phyloP scores from a whole-genome alignment of 64 coral and sea anemone species.

The Pachyseris speciosa region DNA sequence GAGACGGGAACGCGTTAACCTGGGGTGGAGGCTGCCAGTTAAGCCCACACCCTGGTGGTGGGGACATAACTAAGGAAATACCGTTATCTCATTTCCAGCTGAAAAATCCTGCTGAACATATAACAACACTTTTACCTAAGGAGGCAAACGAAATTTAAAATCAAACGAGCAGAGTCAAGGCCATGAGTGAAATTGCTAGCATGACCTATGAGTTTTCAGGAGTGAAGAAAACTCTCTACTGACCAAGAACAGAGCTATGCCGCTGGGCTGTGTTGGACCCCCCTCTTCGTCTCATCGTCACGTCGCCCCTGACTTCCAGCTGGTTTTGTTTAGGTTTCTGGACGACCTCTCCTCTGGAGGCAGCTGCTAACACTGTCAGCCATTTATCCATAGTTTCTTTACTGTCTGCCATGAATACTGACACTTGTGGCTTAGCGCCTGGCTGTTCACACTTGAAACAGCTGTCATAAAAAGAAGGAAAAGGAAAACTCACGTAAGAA shows the following conservation, averaged over 20 bases:
- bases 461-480: slow-evolving; percentile 24
- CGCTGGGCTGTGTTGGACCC: slow-evolving; percentile 4
- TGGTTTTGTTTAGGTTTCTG: slow-evolving; percentile 26
- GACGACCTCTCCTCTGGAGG: slow-evolving; percentile 75
- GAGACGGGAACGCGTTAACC: no score
- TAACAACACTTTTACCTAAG: no score
- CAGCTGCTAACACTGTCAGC: slow-evolving; percentile 54
- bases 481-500: not conserved
- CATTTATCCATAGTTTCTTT: slow-evolving; percentile 75
- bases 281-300: slow-evolving; percentile 34
- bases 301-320: not conserved
- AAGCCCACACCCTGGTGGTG: no score
- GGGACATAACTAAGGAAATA: no score
- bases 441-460: slow-evolving; percentile 81
- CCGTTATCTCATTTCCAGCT: no score
- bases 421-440: slow-evolving; percentile 55
- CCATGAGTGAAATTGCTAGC: no score
- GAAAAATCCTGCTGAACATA: no score
- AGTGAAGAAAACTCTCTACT: not conserved
- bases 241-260: slow-evolving; percentile 29
- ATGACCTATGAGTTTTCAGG: no score
- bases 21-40: no score
- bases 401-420: slow-evolving; percentile 64
- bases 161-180: no score
- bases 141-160: no score